These are phyloP conservation scores for Rhagoletis zephyria DNA, from an alignment of 1,140 invertebrate species.

Conservation along the genomic window DNA sequence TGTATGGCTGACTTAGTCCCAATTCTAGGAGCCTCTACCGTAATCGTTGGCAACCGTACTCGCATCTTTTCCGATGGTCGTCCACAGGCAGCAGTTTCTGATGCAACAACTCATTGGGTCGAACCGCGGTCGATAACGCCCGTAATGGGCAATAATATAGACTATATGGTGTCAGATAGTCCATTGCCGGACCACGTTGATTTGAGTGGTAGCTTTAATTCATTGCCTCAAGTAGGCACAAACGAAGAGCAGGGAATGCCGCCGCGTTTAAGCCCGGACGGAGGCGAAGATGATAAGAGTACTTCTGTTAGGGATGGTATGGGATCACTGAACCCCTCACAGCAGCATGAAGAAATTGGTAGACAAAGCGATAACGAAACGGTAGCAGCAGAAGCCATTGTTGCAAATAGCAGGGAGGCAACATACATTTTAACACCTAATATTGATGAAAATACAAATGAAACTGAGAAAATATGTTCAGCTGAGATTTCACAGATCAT, in stretches of 20 bases:
- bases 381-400: neutral
- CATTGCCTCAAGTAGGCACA: slow-evolving; percentile 55
- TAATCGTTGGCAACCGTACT: slow-evolving; percentile 85
- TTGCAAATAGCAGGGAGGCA: neutral
- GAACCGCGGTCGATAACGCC: slow-evolving; percentile 72
- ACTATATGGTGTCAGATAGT: slow-evolving; percentile 67
- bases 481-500: slow-evolving; percentile 56
- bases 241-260: slow-evolving; percentile 74
- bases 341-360: neutral
- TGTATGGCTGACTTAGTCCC: slow-evolving; percentile 87
- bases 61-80: slow-evolving; percentile 88
- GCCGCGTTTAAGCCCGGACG: slow-evolving; percentile 85
- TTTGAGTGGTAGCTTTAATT: slow-evolving; percentile 58
- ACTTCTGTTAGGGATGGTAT: slow-evolving; percentile 68
- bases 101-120: slow-evolving; percentile 59
- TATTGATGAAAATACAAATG: neutral
- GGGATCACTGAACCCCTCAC: neutral
- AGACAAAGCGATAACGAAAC: neutral
- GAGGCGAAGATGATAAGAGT: slow-evolving; percentile 82
- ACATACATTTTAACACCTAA: neutral
- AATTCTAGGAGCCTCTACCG: slow-evolving; percentile 82
- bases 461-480: slow-evolving; percentile 16
- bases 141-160: slow-evolving; percentile 66
- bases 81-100: slow-evolving; percentile 74
- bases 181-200: slow-evolving; percentile 61